Evolutionary conservation across 2,888 invertebrate species (phyloP).

Genomic region (Brachyptera risi): DNA sequence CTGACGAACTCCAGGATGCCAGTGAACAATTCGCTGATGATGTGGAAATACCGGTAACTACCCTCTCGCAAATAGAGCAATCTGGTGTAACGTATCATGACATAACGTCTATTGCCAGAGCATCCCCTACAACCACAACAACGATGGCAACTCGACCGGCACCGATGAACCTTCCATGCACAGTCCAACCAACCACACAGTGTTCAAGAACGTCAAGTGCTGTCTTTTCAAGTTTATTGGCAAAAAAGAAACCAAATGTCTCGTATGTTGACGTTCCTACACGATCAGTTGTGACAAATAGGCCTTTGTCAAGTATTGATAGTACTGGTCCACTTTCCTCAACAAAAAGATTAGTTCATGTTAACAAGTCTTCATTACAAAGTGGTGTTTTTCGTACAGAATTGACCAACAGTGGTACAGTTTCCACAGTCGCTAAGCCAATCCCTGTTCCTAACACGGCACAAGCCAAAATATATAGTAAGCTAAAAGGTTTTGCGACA

Average conservation of each 20-base stretch:
- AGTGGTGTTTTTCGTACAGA: background rate
- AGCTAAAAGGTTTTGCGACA: no score
- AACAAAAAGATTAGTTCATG: no score
- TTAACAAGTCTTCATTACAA: background rate
- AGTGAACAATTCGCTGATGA: background rate
- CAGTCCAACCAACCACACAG: background rate
- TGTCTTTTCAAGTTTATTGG: background rate
- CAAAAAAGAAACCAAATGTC: background rate
- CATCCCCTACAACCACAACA: background rate
- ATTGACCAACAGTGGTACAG: background rate
- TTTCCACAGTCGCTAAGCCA: background rate
- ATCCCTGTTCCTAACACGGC: background rate
- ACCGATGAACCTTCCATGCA: background rate
- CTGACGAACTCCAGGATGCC: slow-evolving; percentile 16
- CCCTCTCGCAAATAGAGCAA: background rate
- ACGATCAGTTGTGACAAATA: background rate
- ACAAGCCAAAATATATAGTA: background rate
- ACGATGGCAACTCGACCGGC: background rate
- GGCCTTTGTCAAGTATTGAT: background rate
- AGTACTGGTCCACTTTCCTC: no score
- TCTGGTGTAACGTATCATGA: background rate
- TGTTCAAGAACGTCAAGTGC: background rate
- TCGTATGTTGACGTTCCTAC: background rate
- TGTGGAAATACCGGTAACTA: background rate
- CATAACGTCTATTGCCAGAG: background rate